Conservation (phyloP, 2,888 invertebrate genomes). For the Nemapogon koenigi region DNA sequence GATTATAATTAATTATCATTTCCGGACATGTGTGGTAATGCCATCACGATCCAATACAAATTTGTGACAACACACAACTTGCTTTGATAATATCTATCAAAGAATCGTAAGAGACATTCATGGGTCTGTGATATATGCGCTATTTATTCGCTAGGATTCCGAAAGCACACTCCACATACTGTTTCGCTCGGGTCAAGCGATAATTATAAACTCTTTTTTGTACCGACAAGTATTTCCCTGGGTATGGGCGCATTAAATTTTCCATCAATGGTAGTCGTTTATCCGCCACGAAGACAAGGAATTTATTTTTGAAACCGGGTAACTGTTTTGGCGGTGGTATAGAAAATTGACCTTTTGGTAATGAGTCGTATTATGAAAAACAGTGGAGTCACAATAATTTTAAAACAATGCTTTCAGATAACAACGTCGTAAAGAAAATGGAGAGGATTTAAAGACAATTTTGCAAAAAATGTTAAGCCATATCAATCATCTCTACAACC, state of each 20-base stretch:
- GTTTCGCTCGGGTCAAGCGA: slow-evolving; percentile 6
- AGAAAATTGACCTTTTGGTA: no score
- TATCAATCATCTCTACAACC: no score
- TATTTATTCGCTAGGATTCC: slow-evolving; percentile 6
- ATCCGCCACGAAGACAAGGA: slow-evolving; percentile 12
- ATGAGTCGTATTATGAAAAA: no score
- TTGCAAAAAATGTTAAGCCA: no score
- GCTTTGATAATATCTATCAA: slow-evolving; percentile 10
- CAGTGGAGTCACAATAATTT: no score
- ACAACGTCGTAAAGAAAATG: no score
- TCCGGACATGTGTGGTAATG: slow-evolving; percentile 5
- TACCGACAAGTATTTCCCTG: not conserved
- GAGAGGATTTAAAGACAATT: no score
- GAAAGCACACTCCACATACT: slow-evolving; percentile 6
- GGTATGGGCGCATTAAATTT: slow-evolving; percentile 11
- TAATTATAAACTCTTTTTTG: slow-evolving; percentile 9
- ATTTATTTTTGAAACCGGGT: no score
- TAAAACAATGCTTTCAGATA: no score
- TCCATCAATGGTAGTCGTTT: slow-evolving; percentile 7
- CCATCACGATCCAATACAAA: slow-evolving; percentile 9
- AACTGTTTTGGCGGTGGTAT: no score
- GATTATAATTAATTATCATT: slow-evolving; percentile 6
- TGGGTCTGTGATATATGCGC: slow-evolving; percentile 2
- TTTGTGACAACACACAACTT: slow-evolving; percentile 10
- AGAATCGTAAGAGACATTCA: slow-evolving; percentile 4